phyloP scores from a whole-genome alignment of 1,140 invertebrate genomes.

The Melitaea cinxia region DNA sequence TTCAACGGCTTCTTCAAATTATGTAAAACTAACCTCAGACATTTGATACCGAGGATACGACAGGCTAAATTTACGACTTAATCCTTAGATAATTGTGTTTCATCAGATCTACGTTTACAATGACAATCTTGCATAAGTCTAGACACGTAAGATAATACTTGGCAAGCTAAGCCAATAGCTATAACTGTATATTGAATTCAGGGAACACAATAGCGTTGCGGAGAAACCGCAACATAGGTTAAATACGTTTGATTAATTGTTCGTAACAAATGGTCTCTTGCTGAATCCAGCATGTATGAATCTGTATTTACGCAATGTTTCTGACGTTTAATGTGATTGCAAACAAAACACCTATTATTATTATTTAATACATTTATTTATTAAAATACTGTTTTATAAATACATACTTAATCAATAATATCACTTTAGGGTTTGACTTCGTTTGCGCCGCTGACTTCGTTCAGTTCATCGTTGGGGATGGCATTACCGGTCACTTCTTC shows the following conservation, averaged over 20 bases:
- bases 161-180: background rate
- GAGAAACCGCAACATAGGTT: background rate
- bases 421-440: constrained; percentile 66
- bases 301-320: constrained; percentile 39
- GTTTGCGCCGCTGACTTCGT: constrained; percentile 45
- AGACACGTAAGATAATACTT: constrained; percentile 12
- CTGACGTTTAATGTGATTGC: constrained; percentile 36
- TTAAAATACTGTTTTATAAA: constrained; percentile 73
- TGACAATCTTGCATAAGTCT: constrained; percentile 13
- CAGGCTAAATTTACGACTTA: constrained; percentile 13
- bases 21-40: constrained; percentile 19
- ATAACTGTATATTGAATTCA: background rate
- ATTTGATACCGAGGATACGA: constrained; percentile 12
- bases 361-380: constrained; percentile 65
- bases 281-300: constrained; percentile 23
- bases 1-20: constrained; percentile 12
- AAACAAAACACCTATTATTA: constrained; percentile 42
- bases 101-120: constrained; percentile 12
- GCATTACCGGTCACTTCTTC: constrained; percentile 64
- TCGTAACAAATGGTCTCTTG: constrained; percentile 33
- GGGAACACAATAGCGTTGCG: background rate
- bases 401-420: constrained; percentile 64
- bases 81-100: constrained; percentile 28
- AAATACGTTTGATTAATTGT: constrained; percentile 34
- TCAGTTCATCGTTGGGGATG: constrained; percentile 52